These are phyloP conservation scores for Torymus texanus DNA, from an alignment of 2,888 invertebrate species.

Conservation along the genomic window DNA sequence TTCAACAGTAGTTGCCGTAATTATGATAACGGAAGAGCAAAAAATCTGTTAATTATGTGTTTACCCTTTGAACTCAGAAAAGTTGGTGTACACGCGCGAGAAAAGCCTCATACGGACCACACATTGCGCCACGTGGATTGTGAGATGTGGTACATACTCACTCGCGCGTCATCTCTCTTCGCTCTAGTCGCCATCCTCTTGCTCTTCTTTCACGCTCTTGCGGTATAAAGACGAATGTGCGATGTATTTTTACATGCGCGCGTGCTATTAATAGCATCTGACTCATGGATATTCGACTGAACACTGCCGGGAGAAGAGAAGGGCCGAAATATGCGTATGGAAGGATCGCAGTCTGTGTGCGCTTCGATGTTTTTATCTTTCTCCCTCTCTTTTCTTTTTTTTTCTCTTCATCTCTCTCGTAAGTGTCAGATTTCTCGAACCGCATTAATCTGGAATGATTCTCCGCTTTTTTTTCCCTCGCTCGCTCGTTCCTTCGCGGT, in stretches of 20 bases:
- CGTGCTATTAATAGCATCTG: slow-evolving; percentile 62
- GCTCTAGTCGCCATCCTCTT: slow-evolving; percentile 30
- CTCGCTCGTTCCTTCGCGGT: not conserved
- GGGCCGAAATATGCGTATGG: slow-evolving; percentile 44
- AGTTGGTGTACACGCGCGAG: not conserved
- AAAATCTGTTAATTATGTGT: no score
- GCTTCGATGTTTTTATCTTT: no score
- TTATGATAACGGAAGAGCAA: no score
- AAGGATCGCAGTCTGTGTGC: slow-evolving; percentile 40
- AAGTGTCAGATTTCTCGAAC: slow-evolving; percentile 47
- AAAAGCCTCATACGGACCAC: slow-evolving; percentile 41
- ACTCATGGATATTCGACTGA: slow-evolving; percentile 50
- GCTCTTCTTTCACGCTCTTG: slow-evolving; percentile 56
- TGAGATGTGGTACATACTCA: not conserved
- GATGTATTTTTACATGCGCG: slow-evolving; percentile 70
- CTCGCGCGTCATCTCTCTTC: slow-evolving; percentile 41
- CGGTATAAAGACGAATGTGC: slow-evolving; percentile 68
- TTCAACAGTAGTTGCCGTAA: no score
- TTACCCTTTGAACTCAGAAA: no score
- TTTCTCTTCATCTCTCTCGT: slow-evolving; percentile 18
- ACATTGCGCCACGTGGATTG: slow-evolving; percentile 40
- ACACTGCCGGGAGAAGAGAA: slow-evolving; percentile 8
- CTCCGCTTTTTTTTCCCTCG: slow-evolving; percentile 13
- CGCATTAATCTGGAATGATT: not conserved
- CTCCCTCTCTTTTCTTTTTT: not conserved